A percentile compares a stretch with the other conserved stretches of the same genome.
phyloP scores from a whole-genome alignment of 2,797 vertebrate species.

The Spinibarbus caldwelli region DNA sequence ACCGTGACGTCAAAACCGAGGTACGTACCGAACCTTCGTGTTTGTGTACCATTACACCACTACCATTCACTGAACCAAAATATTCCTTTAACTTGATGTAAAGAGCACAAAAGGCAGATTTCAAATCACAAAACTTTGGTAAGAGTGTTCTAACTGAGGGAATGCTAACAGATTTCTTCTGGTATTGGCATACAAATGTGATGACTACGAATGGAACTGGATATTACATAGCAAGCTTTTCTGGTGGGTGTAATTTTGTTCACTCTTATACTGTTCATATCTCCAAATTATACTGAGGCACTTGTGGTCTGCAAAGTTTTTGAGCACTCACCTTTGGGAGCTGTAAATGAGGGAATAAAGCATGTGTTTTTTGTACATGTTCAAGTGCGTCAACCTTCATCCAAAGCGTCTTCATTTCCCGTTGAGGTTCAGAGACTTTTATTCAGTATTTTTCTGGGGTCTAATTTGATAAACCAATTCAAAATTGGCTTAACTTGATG shows the following conservation, averaged over 20 bases:
- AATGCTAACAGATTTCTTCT: background rate
- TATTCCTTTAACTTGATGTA: background rate
- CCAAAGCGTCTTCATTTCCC: background rate
- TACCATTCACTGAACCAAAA: background rate
- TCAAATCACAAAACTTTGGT: too few relatives aligned
- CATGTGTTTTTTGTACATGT: background rate
- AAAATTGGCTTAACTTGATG: conserved; percentile 19
- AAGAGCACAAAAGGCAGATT: too few relatives aligned
- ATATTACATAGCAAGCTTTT: background rate
- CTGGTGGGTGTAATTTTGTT: background rate
- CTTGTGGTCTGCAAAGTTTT: background rate
- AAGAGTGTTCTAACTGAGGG: too few relatives aligned
- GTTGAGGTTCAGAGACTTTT: background rate
- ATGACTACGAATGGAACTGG: background rate
- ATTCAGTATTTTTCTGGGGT: background rate
- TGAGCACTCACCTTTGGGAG: conserved; percentile 40
- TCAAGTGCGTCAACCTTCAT: background rate
- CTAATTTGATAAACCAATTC: conserved; percentile 24
- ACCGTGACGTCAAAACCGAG: too few relatives aligned
- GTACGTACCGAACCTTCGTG: too few relatives aligned
- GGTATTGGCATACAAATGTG: background rate
- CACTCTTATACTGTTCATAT: background rate
- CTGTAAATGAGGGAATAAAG: conserved; percentile 21
- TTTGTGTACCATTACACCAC: too few relatives aligned
- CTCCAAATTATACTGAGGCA: background rate